Evolutionary conservation across 2,888 invertebrate species (phyloP), one percentile per base, ranked within the genome.

Genomic region (Lepidocyrtoides sp.): DNA sequence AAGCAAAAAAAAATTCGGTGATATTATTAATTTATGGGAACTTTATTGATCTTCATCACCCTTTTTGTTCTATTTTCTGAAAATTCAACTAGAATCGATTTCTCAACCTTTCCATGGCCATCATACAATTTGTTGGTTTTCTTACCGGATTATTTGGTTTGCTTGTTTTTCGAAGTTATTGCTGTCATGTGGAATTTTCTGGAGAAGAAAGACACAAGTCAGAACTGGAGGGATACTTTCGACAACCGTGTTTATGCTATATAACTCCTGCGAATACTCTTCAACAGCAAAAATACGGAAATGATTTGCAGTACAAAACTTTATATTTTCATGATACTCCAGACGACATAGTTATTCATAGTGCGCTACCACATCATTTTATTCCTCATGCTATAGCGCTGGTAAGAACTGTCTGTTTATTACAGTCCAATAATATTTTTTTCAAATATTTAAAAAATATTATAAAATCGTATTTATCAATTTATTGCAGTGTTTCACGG

Each of bases 161-260:
- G 51, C 81, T 88, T 3, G 20, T 81, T 5, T 81, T 88, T 29
- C 81, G 88, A 20, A 81, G 81, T 48, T 66, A 88, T 20, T 81
- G 88, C 36, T 88, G 88, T 44, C 88, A 88, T 48, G 88, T 88
- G 4, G 63, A 88, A 3, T 88, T 88, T 79, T 10, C 26, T 5
- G 48, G 66, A 2, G 79, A 20, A 14, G 88, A 88, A n/a, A 17
- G 88, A 8, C 79, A 81, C 54, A 75, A 54, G 23, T 88, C 81
- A 3, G 54, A 88, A 23, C 77, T 48, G 14, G 88, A 88, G 20
- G 88, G 88, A 0, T 88, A 81, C 63, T 84, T 84, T 36, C 29
- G 41, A 23, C 54, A 79, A 41, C 81, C 79, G 0, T 79, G 87
- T 32, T 57, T 4, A 32, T 36, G 7, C 36, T 36, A 4, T 36